phyloP scores from a whole-genome alignment of 2,113 vertebrate genomes.

The Halichoerus grypus region DNA sequence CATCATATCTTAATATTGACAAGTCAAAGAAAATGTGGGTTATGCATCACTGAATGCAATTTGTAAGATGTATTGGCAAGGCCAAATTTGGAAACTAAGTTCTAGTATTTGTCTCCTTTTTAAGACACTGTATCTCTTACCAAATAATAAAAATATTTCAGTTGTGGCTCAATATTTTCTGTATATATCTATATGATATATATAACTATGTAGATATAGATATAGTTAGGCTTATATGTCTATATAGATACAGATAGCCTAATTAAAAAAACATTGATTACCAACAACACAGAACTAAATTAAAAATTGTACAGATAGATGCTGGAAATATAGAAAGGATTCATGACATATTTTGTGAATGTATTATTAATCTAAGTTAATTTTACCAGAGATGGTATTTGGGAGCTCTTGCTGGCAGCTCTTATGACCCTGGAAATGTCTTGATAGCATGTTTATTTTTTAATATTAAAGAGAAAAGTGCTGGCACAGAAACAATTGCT shows the following conservation, averaged over 20 bases:
- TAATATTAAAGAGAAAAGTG: not conserved
- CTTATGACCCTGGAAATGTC: not conserved
- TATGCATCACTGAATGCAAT: not conserved
- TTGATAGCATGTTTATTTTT: not conserved
- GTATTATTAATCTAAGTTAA: conserved; percentile 18
- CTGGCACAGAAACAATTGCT: not conserved
- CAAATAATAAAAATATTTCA: not conserved
- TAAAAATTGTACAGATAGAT: not conserved
- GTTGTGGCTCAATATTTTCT: not conserved
- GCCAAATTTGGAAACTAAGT: not conserved
- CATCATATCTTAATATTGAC: conserved; percentile 24
- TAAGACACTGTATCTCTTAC: not conserved
- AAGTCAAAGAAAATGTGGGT: not conserved
- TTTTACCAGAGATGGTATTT: not conserved
- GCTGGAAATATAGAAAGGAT: not conserved
- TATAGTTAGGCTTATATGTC: not conserved
- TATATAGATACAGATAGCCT: not conserved
- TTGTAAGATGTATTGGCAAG: not conserved
- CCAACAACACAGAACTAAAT: not conserved
- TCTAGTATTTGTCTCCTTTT: not conserved
- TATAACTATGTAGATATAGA: not conserved
- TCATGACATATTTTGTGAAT: not conserved
- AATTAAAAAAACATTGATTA: not conserved
- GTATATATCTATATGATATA: not conserved
- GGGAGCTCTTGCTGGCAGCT: not conserved